Conservation (phyloP, 2,797 vertebrate species). For the Mallotus villosus region DNA sequence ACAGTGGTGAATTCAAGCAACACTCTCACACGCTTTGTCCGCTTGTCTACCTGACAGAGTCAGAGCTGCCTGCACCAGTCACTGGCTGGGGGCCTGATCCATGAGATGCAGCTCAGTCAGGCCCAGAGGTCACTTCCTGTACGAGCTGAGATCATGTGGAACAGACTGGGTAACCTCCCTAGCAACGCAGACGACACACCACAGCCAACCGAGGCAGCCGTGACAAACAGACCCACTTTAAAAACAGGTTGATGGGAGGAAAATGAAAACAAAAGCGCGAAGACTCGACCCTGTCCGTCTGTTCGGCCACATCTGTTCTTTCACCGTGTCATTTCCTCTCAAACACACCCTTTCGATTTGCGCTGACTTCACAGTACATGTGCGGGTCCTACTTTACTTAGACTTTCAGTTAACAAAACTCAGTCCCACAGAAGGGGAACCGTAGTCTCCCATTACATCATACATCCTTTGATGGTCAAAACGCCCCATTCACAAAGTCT, state of each 20-base stretch:
- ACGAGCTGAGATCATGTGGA: constrained; percentile 27
- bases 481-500: constrained; percentile 62
- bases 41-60: no score
- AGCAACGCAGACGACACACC: neutral
- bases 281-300: neutral
- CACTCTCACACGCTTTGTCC: neutral
- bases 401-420: constrained; percentile 43
- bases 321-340: neutral
- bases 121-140: constrained; percentile 43
- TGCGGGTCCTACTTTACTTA: neutral
- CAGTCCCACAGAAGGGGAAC: constrained; percentile 29
- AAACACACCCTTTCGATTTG: neutral
- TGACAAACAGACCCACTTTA: constrained; percentile 5
- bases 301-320: neutral
- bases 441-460: constrained; percentile 62
- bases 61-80: no score
- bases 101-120: constrained; percentile 28
- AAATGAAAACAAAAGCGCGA: neutral
- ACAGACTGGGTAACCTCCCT: constrained; percentile 20
- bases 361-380: neutral
- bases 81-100: constrained; percentile 9
- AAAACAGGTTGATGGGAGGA: neutral
- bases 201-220: neutral
- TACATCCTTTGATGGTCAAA: constrained; percentile 61
- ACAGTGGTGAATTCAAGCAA: neutral